phyloP scores from a whole-genome alignment of 2,888 invertebrate genomes.

The Hirtodrosophila histrioides region DNA sequence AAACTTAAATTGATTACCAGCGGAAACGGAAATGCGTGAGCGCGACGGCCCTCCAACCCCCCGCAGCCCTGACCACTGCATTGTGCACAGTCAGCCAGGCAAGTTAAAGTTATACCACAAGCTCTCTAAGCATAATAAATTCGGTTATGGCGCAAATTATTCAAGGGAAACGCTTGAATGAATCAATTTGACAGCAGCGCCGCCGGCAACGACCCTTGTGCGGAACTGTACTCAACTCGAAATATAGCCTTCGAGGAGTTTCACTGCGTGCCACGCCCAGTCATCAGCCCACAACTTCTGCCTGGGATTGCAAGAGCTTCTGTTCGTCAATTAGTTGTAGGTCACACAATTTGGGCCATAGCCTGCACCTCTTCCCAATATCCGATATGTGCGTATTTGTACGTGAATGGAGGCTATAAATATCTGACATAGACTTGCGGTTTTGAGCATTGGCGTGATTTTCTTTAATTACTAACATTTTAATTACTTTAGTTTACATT shows the following conservation, averaged over 20 bases:
- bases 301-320: slow-evolving; percentile 48
- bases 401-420: too few relatives aligned
- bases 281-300: slow-evolving; percentile 1
- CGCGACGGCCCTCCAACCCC: slow-evolving; percentile 9
- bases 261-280: slow-evolving; percentile 20
- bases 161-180: slow-evolving; percentile 68
- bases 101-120: slow-evolving; percentile 24
- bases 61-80: slow-evolving; percentile 2
- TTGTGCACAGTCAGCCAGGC: slow-evolving; percentile 6
- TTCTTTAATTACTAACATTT: too few relatives aligned
- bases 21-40: slow-evolving; percentile 64
- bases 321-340: slow-evolving; percentile 72
- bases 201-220: slow-evolving; percentile 52
- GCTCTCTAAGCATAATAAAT: slow-evolving; percentile 58
- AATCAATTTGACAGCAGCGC: slow-evolving; percentile 53
- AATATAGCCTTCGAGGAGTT: neutral
- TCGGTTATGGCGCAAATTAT: slow-evolving; percentile 70
- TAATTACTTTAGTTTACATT: too few relatives aligned
- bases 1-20: slow-evolving; percentile 62
- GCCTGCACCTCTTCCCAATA: slow-evolving; percentile 2
- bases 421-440: too few relatives aligned
- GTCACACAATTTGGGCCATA: slow-evolving; percentile 51
- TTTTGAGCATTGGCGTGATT: too few relatives aligned
- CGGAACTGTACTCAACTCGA: slow-evolving; percentile 45
- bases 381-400: slow-evolving; percentile 8